Conservation (phyloP, 1,140 invertebrate species). For the Mercenaria mercenaria region DNA sequence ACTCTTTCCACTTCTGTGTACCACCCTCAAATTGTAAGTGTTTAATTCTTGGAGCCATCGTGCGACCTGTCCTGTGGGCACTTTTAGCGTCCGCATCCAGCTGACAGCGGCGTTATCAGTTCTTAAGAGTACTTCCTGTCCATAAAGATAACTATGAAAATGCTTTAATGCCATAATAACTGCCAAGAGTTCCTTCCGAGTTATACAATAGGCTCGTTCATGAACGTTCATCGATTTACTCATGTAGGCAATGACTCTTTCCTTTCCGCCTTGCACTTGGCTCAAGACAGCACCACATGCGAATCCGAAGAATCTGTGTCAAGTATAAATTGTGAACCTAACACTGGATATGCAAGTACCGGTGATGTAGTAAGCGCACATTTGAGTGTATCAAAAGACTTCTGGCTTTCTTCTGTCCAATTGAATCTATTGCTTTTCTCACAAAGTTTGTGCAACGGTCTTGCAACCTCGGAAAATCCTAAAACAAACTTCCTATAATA, state of each 20-base stretch:
- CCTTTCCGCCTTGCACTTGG: constrained; percentile 79
- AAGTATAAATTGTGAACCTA: constrained; percentile 77
- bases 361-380: neutral
- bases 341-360: neutral
- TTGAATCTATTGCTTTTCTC: neutral
- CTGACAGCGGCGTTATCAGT: constrained; percentile 69
- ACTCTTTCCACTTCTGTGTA: constrained; percentile 68
- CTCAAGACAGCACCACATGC: constrained; percentile 85
- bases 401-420: neutral
- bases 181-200: constrained; percentile 66
- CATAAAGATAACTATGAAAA: constrained; percentile 65
- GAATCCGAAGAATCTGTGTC: constrained; percentile 85
- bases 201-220: constrained; percentile 70
- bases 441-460: constrained; percentile 71
- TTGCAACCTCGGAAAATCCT: constrained; percentile 71
- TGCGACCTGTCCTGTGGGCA: constrained; percentile 61
- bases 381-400: neutral
- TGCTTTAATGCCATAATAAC: constrained; percentile 54
- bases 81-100: constrained; percentile 55
- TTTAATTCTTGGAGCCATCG: constrained; percentile 76
- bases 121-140: constrained; percentile 58
- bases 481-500: constrained; percentile 86
- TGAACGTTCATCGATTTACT: constrained; percentile 43
- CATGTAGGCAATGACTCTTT: constrained; percentile 63
- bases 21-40: constrained; percentile 74